Base-by-base conservation (phyloP, 2,797 vertebrate genomes). In the Amblyraja radiata region DNA sequence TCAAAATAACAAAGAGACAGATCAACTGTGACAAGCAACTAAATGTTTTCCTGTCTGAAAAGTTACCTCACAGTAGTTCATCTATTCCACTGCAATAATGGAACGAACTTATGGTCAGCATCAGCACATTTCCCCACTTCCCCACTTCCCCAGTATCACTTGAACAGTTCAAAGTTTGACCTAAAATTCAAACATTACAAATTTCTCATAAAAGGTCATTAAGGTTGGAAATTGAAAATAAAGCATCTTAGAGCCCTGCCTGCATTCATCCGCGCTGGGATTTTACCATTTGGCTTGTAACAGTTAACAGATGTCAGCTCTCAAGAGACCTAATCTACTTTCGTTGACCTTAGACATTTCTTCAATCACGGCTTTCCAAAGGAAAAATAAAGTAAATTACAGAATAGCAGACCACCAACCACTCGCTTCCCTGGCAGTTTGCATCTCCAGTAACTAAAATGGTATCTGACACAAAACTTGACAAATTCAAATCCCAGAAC, bases 221-320 rank as follows among this genome's bases (percentile, higher is more conserved):
- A 46, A 36, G 68, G 68, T 90, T 91, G 18, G 39, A 92, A 84
- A 54, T 84, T 61, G 46, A 25, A 84, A 84, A 76, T 54, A 76
- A 91, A 92, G 71, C 46, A 92, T 10, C 13, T 92, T 74, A 74
- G 36, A 28, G 16, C 63, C 63, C 61, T 36, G 36, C 63, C 61
- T 36, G 36, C 63, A 68, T 71, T 90, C 65, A 90, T 90, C 32
- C 39, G 18, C 4, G n/a, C 39, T 92, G 90, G 90, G 90, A 76
- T 76, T 46, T 74, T 58, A 92, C 25, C 32, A 54, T 39, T 92
- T 92, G 10, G 68, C 39, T 91, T 71, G 90, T 76, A 92, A 92
- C 90, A 74, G 68, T 74, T 54, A 92, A 92, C 90, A 92, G 90
- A 92, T 92, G 90, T 92, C 90, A 74, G 39, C 90, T 92, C 90